These are phyloP conservation scores for Caenorhabditis elegans DNA, from an alignment of 1,140 invertebrate species.

Conservation along the genomic window WBcel235 BX284602.5:11001-11500, in stretches of 20 bases:
- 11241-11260: constrained; percentile 57
- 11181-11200: constrained; percentile 60
- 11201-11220: constrained; percentile 54
- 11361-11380: not conserved
- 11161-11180: constrained; percentile 59
- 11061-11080: not conserved
- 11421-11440: not conserved
- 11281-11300: constrained; percentile 57
- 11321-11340: constrained; percentile 49
- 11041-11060: constrained; percentile 40
- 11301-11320: constrained; percentile 57
- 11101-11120: constrained; percentile 39
- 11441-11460: not conserved
- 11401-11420: constrained; percentile 22
- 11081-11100: not conserved
- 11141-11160: constrained; percentile 54
- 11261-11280: constrained; percentile 64
- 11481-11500: constrained; percentile 58
- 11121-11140: constrained; percentile 50
- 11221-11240: constrained; percentile 58
- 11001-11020: not conserved
- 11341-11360: constrained; percentile 18
- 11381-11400: not conserved
- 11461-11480: constrained; percentile 63
- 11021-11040: constrained; percentile 54